phyloP scores from a whole-genome alignment of 1,140 invertebrate genomes.

The Trichonephila inaurata region DNA sequence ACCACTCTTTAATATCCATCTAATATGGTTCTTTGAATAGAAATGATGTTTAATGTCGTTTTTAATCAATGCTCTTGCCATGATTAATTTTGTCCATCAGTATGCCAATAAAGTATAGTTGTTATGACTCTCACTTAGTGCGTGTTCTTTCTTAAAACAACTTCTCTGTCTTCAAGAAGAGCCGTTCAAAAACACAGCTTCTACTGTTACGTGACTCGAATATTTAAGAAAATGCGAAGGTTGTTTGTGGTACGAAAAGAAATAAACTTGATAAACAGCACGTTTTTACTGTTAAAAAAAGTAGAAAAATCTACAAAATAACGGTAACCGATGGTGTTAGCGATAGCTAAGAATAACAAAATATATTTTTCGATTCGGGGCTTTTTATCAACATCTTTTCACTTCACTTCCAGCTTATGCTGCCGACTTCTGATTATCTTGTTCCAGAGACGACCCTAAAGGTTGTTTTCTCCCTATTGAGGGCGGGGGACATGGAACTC shows the following conservation, averaged over 20 bases:
- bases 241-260: not conserved
- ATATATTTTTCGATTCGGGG: conserved; percentile 73
- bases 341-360: conserved; percentile 68
- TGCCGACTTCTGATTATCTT: conserved; percentile 70
- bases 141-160: not conserved
- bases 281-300: not conserved
- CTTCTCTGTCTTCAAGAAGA: not conserved
- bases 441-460: conserved; percentile 65
- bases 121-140: not conserved
- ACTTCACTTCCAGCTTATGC: conserved; percentile 48
- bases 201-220: not conserved
- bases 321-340: conserved; percentile 66
- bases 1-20: no score
- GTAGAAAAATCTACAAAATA: conserved; percentile 45
- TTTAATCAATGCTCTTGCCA: not conserved
- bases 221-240: not conserved
- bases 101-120: not conserved
- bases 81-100: not conserved
- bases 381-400: conserved; percentile 66
- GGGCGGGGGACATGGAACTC: not conserved
- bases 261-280: conserved; percentile 38
- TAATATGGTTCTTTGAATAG: no score
- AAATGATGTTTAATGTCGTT: not conserved
- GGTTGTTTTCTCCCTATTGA: conserved; percentile 68
- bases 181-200: not conserved